Evolutionary conservation across 2,888 invertebrate species (phyloP), one percentile per base, ranked within the genome.

Genomic region (Onthophagus sagittarius): DNA sequence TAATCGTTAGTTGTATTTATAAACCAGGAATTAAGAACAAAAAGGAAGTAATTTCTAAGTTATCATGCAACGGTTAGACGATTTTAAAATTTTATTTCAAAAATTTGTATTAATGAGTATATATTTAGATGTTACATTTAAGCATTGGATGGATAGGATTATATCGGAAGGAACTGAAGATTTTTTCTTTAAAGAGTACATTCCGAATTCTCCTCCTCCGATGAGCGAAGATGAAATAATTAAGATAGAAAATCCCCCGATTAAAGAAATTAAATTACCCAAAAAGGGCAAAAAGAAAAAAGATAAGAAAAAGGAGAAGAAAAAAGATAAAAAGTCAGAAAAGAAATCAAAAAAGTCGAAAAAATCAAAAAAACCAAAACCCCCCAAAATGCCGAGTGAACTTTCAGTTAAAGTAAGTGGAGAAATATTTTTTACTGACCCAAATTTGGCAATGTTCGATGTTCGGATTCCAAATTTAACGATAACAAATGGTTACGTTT

Each of bases 341-440:
- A 73, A 69, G 23, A 62, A 73, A 74, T 62, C 53, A 5, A 70
- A 33, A 39, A 71, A 72, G 62, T 70, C 62, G 65, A 73, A 71
- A 15, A 13, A 62, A 0, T 71, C 75, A n/a, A n/a, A n/a, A n/a
- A n/a, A n/a, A n/a, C n/a, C n/a, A n/a, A n/a, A n/a, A 70, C 63
- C 62, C 15, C 39, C 73, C 15, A 73, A 70, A 53, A 53, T 62
- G 11, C 63, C 65, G 15, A 73, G 64, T n/a, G 63, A 23, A 53
- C 62, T 77, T 13, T 71, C 74, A 70, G 76, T 79, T 33, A 70
- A 71, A 23, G 72, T 79, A 14, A 73, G 77, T 11, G 79, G 77
- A 4, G 80, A 80, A 77, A 75, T 77, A 5, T 78, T 79, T 65
- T 79, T 76, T 71, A 79, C 80, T n/a, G 78, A 79, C 76, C 78